Percentiles rank a stretch among this genome's conserved stretches.
Evolutionary conservation across 2,797 vertebrate genomes (phyloP).

Genomic region (Valencia hispanica): DNA sequence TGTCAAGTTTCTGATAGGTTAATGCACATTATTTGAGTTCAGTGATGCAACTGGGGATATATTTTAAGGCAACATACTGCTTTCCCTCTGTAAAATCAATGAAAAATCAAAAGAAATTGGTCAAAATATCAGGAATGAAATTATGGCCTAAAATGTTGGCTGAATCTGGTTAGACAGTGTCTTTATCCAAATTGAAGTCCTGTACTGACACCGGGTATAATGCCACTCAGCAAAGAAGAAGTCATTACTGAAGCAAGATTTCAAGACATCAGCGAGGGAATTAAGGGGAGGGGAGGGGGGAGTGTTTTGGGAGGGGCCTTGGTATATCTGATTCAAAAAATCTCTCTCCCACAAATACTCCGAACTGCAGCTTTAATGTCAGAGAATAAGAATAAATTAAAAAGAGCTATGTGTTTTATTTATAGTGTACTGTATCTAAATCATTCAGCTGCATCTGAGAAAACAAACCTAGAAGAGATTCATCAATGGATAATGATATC

Average conservation of each 20-base stretch:
- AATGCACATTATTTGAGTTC: not conserved
- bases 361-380: too few species aligned
- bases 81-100: not conserved
- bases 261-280: not conserved
- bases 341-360: too few species aligned
- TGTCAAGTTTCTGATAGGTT: not conserved
- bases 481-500: conserved; percentile 68
- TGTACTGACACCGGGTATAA: not conserved
- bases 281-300: too few species aligned
- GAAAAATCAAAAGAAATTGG: not conserved
- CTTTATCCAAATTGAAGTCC: not conserved
- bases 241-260: not conserved
- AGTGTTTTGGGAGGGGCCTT: too few species aligned
- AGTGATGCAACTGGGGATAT: not conserved
- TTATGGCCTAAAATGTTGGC: not conserved
- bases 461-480: conserved; percentile 32
- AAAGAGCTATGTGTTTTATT: too few species aligned
- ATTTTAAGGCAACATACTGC: not conserved
- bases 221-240: not conserved
- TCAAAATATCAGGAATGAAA: not conserved
- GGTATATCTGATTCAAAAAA: too few species aligned
- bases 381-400: too few species aligned
- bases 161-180: not conserved
- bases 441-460: not conserved
- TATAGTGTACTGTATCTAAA: not conserved